Conservation (phyloP, 2,888 invertebrate genomes). For the Beris chalybata region DNA sequence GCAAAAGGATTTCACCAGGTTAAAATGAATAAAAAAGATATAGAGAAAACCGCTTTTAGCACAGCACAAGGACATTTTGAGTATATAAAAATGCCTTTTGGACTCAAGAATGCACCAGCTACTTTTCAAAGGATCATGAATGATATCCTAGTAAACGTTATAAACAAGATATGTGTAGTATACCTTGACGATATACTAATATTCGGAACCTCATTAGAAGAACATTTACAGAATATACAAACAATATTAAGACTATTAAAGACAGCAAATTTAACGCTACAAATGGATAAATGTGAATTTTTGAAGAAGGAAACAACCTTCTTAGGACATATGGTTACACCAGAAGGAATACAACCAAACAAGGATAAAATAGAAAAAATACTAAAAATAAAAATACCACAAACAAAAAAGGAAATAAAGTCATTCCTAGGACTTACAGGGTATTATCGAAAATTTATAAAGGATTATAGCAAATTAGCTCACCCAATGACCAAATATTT, state of each 20-base stretch:
- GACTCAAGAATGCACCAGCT: no score
- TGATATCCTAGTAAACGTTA: background rate
- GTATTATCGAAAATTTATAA: conserved; percentile 42
- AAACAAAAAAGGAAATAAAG: conserved; percentile 40
- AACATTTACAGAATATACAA: no score
- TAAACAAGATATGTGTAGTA: conserved; percentile 16
- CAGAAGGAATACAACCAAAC: conserved; percentile 44
- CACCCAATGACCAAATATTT: conserved; percentile 34
- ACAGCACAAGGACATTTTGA: conserved; percentile 38
- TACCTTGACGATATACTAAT: no score
- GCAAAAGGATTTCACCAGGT: no score
- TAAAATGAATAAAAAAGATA: conserved; percentile 20
- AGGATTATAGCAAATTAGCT: conserved; percentile 39
- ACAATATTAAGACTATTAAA: no score
- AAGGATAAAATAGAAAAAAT: conserved; percentile 31
- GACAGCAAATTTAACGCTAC: no score
- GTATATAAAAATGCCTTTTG: conserved; percentile 32
- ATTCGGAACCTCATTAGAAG: no score
- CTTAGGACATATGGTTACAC: conserved; percentile 40
- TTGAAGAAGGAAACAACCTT: no score
- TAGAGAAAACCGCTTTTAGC: conserved; percentile 39
- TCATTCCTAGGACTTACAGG: conserved; percentile 41
- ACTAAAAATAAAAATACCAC: conserved; percentile 39
- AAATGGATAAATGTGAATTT: no score
- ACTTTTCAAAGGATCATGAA: conserved; percentile 43